A percentile compares a stretch with the other conserved stretches of the same genome.
Conservation (phyloP, 2,113 vertebrate species). For the Malurus melanocephalus region DNA sequence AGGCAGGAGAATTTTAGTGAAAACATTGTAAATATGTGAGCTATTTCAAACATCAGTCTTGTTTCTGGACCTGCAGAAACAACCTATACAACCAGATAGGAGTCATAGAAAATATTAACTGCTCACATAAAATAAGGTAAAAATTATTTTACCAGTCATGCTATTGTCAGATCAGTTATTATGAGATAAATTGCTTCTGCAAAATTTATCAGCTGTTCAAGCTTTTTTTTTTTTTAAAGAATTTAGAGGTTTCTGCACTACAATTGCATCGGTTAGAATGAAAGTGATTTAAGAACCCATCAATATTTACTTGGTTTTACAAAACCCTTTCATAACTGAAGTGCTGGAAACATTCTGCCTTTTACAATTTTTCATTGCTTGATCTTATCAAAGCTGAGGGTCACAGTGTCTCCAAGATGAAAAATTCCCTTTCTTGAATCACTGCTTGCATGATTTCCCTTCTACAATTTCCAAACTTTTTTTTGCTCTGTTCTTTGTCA, state of each 20-base stretch:
- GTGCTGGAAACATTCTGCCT: neutral
- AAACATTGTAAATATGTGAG: neutral
- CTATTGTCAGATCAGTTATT: neutral
- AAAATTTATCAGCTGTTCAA: neutral
- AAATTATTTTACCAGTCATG: neutral
- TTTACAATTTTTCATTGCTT: neutral
- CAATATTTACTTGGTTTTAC: neutral
- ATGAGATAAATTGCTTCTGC: neutral
- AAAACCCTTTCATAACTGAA: neutral
- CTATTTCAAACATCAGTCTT: neutral
- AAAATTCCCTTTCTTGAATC: neutral
- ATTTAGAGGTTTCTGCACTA: neutral
- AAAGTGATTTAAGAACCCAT: neutral
- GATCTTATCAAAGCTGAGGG: neutral
- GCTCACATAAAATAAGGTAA: neutral
- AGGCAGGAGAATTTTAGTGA: neutral
- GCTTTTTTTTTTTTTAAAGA: neutral
- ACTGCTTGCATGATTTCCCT: neutral
- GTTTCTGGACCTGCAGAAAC: neutral
- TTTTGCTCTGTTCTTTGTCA: neutral
- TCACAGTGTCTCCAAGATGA: neutral
- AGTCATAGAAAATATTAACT: neutral
- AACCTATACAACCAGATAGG: neutral
- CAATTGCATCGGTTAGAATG: neutral
- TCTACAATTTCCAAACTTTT: neutral